Conservation (phyloP, 2,797 vertebrate species). For the Dromococcyx pavoninus region DNA sequence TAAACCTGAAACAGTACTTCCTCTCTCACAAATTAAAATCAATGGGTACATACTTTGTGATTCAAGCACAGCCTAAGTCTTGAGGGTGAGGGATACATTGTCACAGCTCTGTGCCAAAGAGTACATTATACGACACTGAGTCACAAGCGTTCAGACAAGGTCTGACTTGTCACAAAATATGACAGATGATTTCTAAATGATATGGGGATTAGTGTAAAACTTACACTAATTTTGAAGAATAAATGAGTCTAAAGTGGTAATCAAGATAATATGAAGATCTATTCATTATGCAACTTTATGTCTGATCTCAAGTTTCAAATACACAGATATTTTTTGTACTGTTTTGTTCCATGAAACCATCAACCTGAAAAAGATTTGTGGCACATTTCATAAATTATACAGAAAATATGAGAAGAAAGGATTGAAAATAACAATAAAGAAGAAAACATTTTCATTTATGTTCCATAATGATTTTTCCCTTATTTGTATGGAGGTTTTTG, state of each 20-base stretch:
- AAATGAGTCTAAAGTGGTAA: background rate
- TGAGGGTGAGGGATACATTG: background rate
- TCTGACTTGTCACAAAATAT: background rate
- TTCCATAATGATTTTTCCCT: accelerated
- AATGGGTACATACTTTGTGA: background rate
- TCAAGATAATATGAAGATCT: background rate
- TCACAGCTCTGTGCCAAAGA: background rate
- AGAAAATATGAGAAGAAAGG: background rate
- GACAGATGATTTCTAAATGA: background rate
- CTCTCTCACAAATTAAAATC: background rate
- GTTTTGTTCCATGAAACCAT: background rate
- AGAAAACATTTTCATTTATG: accelerated
- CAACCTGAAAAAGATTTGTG: background rate
- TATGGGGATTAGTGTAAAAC: background rate
- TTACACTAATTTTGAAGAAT: background rate
- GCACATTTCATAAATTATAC: background rate
- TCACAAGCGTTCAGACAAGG: background rate
- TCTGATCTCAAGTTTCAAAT: background rate
- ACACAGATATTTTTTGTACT: background rate
- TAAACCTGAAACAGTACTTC: background rate
- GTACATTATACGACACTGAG: background rate
- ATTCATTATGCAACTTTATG: background rate
- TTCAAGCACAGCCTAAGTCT: background rate
- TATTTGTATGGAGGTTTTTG: background rate
- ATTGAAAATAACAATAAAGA: background rate